Evolutionary conservation across 1,140 invertebrate genomes (phyloP).

Genomic region (Apis cerana): DNA sequence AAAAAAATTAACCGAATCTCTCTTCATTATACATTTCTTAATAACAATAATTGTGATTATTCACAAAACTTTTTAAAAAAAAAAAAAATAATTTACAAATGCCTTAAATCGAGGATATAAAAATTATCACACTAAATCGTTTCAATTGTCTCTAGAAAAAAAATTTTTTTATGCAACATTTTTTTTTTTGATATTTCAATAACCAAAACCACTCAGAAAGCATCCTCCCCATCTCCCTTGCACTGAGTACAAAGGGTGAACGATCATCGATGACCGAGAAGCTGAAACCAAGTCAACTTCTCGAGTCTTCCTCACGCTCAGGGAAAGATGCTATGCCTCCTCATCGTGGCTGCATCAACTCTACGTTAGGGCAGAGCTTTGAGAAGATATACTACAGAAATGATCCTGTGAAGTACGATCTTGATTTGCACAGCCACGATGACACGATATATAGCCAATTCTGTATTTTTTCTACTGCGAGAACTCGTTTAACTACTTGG

Average conservation of each 20-base stretch:
- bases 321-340: constrained; percentile 73
- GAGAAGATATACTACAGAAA: constrained; percentile 81
- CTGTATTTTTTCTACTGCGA: neutral
- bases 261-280: constrained; percentile 79
- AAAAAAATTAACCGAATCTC: too few species aligned
- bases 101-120: too few species aligned
- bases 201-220: constrained; percentile 77
- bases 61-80: too few species aligned
- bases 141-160: too few species aligned
- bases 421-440: constrained; percentile 49
- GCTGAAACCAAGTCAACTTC: constrained; percentile 26
- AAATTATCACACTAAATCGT: too few species aligned
- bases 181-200: neutral
- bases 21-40: too few species aligned
- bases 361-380: constrained; percentile 73
- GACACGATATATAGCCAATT: neutral
- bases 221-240: constrained; percentile 68
- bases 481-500: neutral
- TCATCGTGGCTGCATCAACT: constrained; percentile 80
- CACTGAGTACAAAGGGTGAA: constrained; percentile 71
- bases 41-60: too few species aligned
- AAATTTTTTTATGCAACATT: neutral
- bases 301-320: constrained; percentile 80
- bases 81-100: too few species aligned
- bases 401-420: constrained; percentile 82